Base-by-base conservation (phyloP, 2,113 vertebrate species). In the Aramus guarauna region DNA sequence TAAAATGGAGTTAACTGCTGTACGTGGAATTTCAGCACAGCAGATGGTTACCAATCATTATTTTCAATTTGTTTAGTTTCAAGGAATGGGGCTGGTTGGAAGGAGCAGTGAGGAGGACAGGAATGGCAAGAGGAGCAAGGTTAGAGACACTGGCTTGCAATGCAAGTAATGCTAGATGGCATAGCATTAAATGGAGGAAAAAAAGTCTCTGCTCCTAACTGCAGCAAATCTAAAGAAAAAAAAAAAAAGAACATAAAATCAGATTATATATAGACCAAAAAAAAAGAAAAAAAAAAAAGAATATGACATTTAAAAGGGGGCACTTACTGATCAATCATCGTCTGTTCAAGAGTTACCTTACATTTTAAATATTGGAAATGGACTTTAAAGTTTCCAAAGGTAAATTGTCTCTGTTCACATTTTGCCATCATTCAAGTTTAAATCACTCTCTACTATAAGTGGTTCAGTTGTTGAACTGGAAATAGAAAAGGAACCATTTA, bases 11-110 rank as follows among this genome's bases (percentile, higher is more conserved):
- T 98, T 98, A 98, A 98, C 97, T 97, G 98, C 96, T 97, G 94
- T 98, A 97, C 98, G 96, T 98, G 97, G 98, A 98, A 97, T 98
- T 98, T 98, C 98, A 97, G 96, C 97, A 97, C 96, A 97, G 98
- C 97, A 98, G 97, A 98, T 98, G 98, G 98, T 98, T 98, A 98
- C 97, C 97, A 96, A 97, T 98, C 97, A 97, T 98, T 98, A 98
- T 98, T 98, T 98, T 98, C 97, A 97, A 98, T 98, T 98, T 98
- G 97, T 97, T 98, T 97, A 93, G 97, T 97, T 98, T 97, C 96
- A 88, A 95, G 97, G 88, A 93, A 93, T 63, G 78, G 85, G 85
- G 81, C 77, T 95, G 81, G 96, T 66, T 92, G 96, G 92, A 86
- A 96, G 88, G 95, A 92, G 76, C 67, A 88, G 69, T 30, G 68